Conservation (phyloP, 1,140 invertebrate genomes). For the Formica exsecta region DNA sequence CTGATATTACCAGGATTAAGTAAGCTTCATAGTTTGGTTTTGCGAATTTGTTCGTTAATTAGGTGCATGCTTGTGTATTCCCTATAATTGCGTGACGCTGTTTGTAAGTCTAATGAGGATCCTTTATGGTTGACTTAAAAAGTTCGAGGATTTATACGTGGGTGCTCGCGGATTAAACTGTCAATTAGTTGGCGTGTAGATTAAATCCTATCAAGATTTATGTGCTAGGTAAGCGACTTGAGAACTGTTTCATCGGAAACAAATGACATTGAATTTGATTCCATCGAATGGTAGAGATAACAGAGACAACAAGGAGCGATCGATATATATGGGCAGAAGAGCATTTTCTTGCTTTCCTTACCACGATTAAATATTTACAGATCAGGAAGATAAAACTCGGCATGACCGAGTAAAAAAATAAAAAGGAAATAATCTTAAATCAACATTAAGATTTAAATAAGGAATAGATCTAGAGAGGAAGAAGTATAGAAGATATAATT, state of each 20-base stretch:
- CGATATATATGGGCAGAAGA: neutral
- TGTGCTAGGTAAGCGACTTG: neutral
- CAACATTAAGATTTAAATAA: neutral
- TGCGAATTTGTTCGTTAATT: conserved; percentile 43
- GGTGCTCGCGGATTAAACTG: neutral
- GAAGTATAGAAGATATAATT: neutral
- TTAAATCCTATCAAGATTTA: conserved; percentile 40
- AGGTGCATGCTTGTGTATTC: conserved; percentile 22
- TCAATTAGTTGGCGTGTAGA: conserved; percentile 28
- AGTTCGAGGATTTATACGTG: neutral
- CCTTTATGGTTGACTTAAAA: neutral
- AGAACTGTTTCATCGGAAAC: neutral
- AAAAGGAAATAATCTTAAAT: neutral
- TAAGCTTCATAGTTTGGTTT: conserved; percentile 35
- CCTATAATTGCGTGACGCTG: conserved; percentile 34
- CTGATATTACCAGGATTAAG: conserved; percentile 52
- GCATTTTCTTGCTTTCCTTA: neutral
- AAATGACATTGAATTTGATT: conserved; percentile 10
- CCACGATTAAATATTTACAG: conserved; percentile 25
- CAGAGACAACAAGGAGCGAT: neutral
- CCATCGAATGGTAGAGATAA: neutral
- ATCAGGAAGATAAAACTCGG: conserved; percentile 4
- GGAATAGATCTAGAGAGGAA: no score
- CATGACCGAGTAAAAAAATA: neutral
- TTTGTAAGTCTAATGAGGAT: conserved; percentile 44